These are phyloP conservation scores for Parazoanthus swiftii DNA, from an alignment of 92 coral and sea anemone genomes.

Conservation along the genomic window DNA sequence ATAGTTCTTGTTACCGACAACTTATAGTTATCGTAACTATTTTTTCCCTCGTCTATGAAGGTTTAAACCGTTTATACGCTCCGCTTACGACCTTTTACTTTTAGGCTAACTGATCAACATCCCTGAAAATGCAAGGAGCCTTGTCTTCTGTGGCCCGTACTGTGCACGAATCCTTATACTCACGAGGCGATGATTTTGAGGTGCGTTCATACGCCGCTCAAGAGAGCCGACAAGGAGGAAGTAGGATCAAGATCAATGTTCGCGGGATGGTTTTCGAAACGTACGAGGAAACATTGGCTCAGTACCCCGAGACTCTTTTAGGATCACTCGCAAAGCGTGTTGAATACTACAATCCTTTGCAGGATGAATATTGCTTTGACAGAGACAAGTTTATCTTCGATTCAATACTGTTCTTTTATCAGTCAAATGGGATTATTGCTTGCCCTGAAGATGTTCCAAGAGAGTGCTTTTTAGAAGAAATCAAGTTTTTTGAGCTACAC, in stretches of 20 bases:
- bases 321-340: constrained; percentile 77
- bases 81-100: neutral
- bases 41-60: no score
- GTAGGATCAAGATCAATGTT: constrained; percentile 78
- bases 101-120: neutral
- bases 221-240: constrained; percentile 38
- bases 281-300: constrained; percentile 87
- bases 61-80: no score
- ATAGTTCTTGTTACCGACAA: no score
- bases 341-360: constrained; percentile 69
- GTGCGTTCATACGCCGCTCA: constrained; percentile 21
- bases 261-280: constrained; percentile 91
- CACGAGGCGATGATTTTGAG: constrained; percentile 27
- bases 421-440: constrained; percentile 90
- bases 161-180: constrained; percentile 22
- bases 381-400: constrained; percentile 86
- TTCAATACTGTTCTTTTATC: constrained; percentile 89
- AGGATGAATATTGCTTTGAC: constrained; percentile 85
- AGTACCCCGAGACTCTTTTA: constrained; percentile 87
- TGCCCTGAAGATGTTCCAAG: constrained; percentile 90
- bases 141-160: constrained; percentile 18
- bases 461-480: constrained; percentile 84
- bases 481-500: constrained; percentile 85
- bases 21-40: no score
- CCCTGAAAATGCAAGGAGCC: constrained; percentile 31